Evolutionary conservation across 2,797 vertebrate genomes (phyloP).

Genomic region (Capromys pilorides): DNA sequence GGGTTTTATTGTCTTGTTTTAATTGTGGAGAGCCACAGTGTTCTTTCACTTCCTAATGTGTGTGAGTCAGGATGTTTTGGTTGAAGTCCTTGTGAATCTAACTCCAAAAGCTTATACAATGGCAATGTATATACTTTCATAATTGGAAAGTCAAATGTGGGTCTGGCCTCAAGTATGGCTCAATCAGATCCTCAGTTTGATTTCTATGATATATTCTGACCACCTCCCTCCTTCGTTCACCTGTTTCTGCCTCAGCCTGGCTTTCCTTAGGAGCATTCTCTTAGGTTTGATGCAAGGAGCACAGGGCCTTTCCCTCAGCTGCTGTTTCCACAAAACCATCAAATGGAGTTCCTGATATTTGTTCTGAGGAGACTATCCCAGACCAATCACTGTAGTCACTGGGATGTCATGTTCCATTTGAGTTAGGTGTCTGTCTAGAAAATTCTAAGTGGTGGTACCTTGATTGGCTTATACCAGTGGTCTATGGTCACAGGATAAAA

Average conservation of each 20-base stretch:
- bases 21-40: not conserved
- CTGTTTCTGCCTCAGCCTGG: not conserved
- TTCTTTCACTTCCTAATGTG: constrained; percentile 13
- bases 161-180: not conserved
- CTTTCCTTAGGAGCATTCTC: constrained; percentile 29
- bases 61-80: not conserved
- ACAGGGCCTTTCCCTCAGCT: not conserved
- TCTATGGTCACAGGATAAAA: not conserved
- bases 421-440: not conserved
- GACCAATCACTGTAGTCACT: not conserved
- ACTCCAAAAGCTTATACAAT: constrained; percentile 25
- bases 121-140: constrained; percentile 28
- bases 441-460: not conserved
- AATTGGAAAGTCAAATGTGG: constrained; percentile 17
- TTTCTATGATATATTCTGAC: not conserved
- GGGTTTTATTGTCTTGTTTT: not conserved
- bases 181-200: not conserved
- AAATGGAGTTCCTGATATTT: not conserved
- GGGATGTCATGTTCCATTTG: not conserved
- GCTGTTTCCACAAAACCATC: not conserved
- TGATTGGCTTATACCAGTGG: not conserved
- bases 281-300: not conserved
- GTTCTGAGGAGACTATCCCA: not conserved
- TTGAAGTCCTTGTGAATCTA: constrained; percentile 6
- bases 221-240: not conserved